A percentile compares a stretch with the other conserved stretches of the same genome.
Evolutionary conservation across 2,113 vertebrate species (phyloP).

Genomic region (Picathartes gymnocephalus): DNA sequence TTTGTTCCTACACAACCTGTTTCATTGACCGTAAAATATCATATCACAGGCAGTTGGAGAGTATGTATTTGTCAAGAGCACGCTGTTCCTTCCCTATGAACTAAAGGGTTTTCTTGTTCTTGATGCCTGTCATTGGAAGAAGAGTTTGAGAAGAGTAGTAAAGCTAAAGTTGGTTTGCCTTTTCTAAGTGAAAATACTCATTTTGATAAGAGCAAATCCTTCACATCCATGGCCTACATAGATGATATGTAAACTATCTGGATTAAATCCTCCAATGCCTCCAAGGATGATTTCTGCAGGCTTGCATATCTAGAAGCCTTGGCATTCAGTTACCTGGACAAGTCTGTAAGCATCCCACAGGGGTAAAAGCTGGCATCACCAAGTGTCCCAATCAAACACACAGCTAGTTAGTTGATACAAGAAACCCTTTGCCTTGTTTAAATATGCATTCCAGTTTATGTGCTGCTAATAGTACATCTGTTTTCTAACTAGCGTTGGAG

Average conservation of each 20-base stretch:
- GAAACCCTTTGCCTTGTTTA: neutral
- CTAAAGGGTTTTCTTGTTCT: neutral
- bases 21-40: neutral
- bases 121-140: neutral
- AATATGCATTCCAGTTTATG: neutral
- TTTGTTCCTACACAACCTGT: neutral
- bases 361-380: neutral
- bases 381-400: neutral
- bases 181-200: neutral
- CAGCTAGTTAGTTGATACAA: neutral
- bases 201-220: neutral
- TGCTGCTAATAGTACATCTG: neutral
- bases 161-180: neutral
- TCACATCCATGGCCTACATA: neutral
- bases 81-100: neutral
- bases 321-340: neutral
- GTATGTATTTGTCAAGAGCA: neutral
- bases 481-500: neutral
- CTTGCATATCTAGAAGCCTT: neutral
- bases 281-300: neutral
- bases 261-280: neutral
- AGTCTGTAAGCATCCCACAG: neutral
- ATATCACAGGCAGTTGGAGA: neutral
- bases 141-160: neutral
- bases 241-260: neutral